Base-by-base conservation (phyloP, 2,797 vertebrate species). In the Paedocypris micromegethes region DNA sequence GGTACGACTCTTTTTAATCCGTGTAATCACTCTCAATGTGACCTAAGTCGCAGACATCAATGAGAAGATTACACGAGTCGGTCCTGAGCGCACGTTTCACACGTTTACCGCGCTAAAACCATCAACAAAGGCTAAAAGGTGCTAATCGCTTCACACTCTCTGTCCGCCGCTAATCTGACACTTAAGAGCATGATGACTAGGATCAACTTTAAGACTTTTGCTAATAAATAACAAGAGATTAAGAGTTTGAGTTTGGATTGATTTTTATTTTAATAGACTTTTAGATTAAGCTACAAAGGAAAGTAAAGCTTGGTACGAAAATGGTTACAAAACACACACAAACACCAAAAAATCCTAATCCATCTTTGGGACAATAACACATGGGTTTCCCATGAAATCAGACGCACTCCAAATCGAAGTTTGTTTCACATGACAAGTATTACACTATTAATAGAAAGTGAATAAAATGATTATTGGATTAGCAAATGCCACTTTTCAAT, bases 401-500 rank as follows among this genome's bases (percentile, higher is more conserved):
- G 77, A 47, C 90, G 96, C 96, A 95, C 95, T 98, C 93, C 96
- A 93, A 95, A 90, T 89, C 74, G 93, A 97, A 99, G 95, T 93
- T 99, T 99, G 96, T 98, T 95, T 86, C 48, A 88, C 86, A 86
- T 92, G 91, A 92, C 82, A 84, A 90, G 87, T 83, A 86, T 76
- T 80, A 87, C 48, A 55, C 40, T 56, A 43, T 71, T 80, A 68
- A 79, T 3, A n/a, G 38, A 57, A 44, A 39, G 53, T 57, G 45
- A 2, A 45, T 38, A 49, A 65, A 5, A 51, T 48, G 45, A 23
- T 23, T 44, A 55, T 23, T 68, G 50, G 57, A 58, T 52, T n/a
- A 48, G n/a, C 5, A 55, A 6, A 57, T 70, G 46, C 59, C 40
- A 50, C 43, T 43, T 3, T 41, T 55, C 48, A 8, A 54, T 40